A percentile compares a stretch with the other conserved stretches of the same genome.
These are phyloP conservation scores for Botrylloides violaceus DNA, from an alignment of 23 tunicate genomes.

Conservation along the genomic window DNA sequence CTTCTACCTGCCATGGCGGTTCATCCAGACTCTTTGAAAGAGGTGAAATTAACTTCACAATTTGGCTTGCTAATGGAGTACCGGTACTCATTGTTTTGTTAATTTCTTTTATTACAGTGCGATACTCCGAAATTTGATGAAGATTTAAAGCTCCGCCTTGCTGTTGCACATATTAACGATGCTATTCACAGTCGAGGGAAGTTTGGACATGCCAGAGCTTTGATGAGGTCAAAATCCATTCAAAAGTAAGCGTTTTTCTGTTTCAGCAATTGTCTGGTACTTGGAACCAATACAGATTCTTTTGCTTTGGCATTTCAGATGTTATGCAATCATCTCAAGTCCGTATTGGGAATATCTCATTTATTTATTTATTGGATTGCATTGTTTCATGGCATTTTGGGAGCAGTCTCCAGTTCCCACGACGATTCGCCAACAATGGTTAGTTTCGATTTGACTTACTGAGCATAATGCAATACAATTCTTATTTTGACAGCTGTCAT, in stretches of 20 bases:
- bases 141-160: slow-evolving; percentile 54
- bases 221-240: slow-evolving; percentile 41
- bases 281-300: not conserved
- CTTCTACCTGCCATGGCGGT: slow-evolving; percentile 65
- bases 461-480: not conserved
- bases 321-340: slow-evolving; percentile 62
- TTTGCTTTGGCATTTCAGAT: slow-evolving; percentile 32
- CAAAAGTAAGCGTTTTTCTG: slow-evolving; percentile 35
- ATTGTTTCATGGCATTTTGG: slow-evolving; percentile 65
- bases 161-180: slow-evolving; percentile 85
- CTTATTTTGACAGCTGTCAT: not conserved
- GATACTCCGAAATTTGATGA: slow-evolving; percentile 26
- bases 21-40: slow-evolving; percentile 52
- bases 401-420: slow-evolving; percentile 63
- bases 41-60: slow-evolving; percentile 1
- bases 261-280: not conserved
- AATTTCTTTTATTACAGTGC: slow-evolving; percentile 3
- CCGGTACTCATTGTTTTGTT: no score
- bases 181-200: slow-evolving; percentile 82
- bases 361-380: slow-evolving; percentile 53
- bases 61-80: not conserved
- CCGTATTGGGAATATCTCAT: slow-evolving; percentile 48
- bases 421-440: slow-evolving; percentile 59
- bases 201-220: slow-evolving; percentile 81
- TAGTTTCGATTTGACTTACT: not conserved